Percentiles rank a stretch among this genome's conserved stretches.
Evolutionary conservation across 2,888 invertebrate genomes (phyloP).

Genomic region (Lasioglossum vierecki): DNA sequence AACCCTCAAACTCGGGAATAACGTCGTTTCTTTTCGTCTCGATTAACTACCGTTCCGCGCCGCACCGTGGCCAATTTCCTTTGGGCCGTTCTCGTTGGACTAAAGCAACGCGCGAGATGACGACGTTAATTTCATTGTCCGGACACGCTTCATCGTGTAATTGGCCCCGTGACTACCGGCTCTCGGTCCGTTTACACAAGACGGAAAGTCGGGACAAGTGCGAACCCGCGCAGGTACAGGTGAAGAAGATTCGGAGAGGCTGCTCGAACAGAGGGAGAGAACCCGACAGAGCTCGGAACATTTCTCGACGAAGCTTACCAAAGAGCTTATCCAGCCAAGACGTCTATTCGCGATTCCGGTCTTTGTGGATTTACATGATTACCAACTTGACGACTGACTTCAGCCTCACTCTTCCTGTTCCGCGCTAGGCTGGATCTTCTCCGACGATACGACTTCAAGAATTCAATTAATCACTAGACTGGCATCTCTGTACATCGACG

Average conservation of each 20-base stretch:
- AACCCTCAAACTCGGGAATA: constrained; percentile 13
- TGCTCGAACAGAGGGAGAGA: constrained; percentile 1
- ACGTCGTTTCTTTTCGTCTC: constrained; percentile 12
- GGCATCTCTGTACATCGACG: neutral
- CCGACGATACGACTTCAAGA: constrained; percentile 27
- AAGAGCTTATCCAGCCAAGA: constrained; percentile 61
- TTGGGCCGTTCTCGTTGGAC: constrained; percentile 44
- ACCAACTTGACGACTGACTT: constrained; percentile 60
- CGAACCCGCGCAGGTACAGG: constrained; percentile 17
- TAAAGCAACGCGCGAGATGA: neutral
- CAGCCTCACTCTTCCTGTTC: constrained; percentile 30
- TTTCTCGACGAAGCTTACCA: constrained; percentile 62
- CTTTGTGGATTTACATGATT: constrained; percentile 75
- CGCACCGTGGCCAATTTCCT: constrained; percentile 46
- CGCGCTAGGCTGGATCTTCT: constrained; percentile 38
- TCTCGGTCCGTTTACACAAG: constrained; percentile 57
- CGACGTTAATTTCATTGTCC: constrained; percentile 18
- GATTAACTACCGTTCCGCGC: neutral
- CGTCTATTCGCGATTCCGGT: constrained; percentile 67
- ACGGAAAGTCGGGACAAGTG: constrained; percentile 41
- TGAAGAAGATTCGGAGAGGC: constrained; percentile 22
- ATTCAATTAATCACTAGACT: neutral
- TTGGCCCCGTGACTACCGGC: constrained; percentile 42
- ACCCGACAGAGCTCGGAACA: constrained; percentile 43
- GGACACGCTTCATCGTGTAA: constrained; percentile 63